A percentile compares a stretch with the other conserved stretches of the same genome.
phyloP scores from a whole-genome alignment of 2,797 vertebrate genomes.

The Chromobotia macracanthus region DNA sequence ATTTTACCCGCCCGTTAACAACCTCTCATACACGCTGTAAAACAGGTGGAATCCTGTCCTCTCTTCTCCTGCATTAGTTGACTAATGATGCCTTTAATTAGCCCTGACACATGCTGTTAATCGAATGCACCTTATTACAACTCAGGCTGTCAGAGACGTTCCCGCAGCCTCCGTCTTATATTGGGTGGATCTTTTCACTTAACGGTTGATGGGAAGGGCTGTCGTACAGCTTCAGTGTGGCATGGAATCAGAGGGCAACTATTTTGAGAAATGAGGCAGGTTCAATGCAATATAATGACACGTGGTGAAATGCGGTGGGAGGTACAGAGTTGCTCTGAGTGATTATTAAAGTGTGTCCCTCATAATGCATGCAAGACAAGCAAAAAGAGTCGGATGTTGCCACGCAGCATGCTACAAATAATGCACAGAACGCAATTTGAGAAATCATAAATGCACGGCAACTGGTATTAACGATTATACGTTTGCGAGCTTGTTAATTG shows the following conservation, averaged over 20 bases:
- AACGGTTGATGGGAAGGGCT: background rate
- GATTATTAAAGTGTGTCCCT: background rate
- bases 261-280: background rate
- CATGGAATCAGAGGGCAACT: no score
- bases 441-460: background rate
- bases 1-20: constrained; percentile 13
- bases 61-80: constrained; percentile 64
- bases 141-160: constrained; percentile 73
- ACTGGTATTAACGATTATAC: no score
- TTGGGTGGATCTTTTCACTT: constrained; percentile 58
- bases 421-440: background rate
- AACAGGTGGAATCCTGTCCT: constrained; percentile 49
- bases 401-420: background rate
- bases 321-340: background rate
- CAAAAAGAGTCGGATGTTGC: background rate
- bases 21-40: constrained; percentile 11
- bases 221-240: no score
- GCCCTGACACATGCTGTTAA: constrained; percentile 74
- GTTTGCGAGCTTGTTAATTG: background rate
- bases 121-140: constrained; percentile 81
- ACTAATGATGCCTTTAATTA: constrained; percentile 80
- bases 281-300: background rate
- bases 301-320: background rate
- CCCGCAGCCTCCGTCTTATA: constrained; percentile 62
- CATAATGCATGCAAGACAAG: background rate